Percentiles rank a stretch among this genome's conserved stretches.
These are phyloP conservation scores for Psilopogon haemacephalus DNA, from an alignment of 2,113 vertebrate species.

Conservation along the genomic window DNA sequence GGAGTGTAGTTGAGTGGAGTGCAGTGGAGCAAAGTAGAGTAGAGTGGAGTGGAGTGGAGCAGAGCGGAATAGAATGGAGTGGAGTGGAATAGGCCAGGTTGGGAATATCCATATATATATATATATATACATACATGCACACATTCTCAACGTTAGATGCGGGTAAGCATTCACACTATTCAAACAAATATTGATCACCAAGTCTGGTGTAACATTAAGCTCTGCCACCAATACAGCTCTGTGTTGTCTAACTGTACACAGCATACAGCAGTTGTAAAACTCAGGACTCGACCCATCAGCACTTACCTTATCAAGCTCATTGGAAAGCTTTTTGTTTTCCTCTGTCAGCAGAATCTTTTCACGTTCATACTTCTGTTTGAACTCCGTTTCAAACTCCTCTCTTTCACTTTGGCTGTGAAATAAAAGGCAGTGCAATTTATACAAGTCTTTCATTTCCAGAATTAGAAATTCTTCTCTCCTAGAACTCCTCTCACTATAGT, in stretches of 20 bases:
- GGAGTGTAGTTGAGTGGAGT: too few relatives aligned
- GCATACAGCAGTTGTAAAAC: background rate
- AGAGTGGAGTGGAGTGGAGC: too few relatives aligned
- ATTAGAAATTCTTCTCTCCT: background rate
- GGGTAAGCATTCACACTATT: background rate
- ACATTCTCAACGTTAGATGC: background rate
- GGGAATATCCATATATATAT: too few relatives aligned
- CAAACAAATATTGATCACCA: background rate
- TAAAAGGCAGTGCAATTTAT: constrained; percentile 49
- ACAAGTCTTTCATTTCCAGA: too few relatives aligned
- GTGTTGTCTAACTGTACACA: background rate
- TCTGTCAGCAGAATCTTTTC: constrained; percentile 87
- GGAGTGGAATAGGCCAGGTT: too few relatives aligned
- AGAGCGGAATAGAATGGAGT: too few relatives aligned
- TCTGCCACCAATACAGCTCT: background rate
- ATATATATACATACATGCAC: background rate
- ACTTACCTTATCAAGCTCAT: constrained; percentile 88
- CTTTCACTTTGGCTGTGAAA: constrained; percentile 89
- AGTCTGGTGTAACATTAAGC: background rate
- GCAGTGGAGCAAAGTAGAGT: too few relatives aligned
- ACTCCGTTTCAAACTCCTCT: constrained; percentile 91
- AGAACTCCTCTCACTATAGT: background rate
- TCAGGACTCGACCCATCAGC: background rate
- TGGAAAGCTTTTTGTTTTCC: constrained; percentile 93
- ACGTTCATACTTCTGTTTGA: constrained; percentile 93